Conservation (phyloP, 2,888 invertebrate genomes). For the Andrena fulva region DNA sequence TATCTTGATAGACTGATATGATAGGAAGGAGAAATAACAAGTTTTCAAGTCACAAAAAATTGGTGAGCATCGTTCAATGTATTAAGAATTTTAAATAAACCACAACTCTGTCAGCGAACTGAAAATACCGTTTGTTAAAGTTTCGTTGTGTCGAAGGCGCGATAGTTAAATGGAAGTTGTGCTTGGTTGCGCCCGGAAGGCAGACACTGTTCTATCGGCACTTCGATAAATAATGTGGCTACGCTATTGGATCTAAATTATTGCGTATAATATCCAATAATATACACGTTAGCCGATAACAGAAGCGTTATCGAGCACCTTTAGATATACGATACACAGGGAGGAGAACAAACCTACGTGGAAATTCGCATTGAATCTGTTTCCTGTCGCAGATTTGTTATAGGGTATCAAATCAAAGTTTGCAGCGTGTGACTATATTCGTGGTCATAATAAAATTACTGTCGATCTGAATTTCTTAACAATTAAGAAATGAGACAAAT, state of each 20-base stretch:
- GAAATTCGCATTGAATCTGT: too few relatives aligned
- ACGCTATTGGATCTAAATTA: conserved; percentile 16
- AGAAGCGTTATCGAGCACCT: conserved; percentile 8
- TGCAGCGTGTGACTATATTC: background rate
- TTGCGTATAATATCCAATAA: conserved; percentile 14
- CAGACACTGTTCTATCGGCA: conserved; percentile 1
- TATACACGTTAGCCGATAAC: conserved; percentile 12
- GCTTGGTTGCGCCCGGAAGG: background rate
- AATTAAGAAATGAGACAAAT: background rate
- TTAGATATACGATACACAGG: background rate
- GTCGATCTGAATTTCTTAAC: background rate
- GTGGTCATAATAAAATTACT: background rate
- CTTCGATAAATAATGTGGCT: conserved; percentile 5
- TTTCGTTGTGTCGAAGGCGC: background rate
- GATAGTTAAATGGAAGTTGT: conserved; percentile 7
- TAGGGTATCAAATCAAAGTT: background rate
- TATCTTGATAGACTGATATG: too few relatives aligned
- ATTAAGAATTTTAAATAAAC: too few relatives aligned
- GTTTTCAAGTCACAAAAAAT: too few relatives aligned
- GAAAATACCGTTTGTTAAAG: background rate
- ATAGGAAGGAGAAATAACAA: too few relatives aligned
- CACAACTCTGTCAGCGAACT: background rate
- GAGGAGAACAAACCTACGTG: background rate
- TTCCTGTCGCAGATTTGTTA: background rate
- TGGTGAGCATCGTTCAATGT: too few relatives aligned